Conservation (phyloP, 1,140 invertebrate genomes). For the Drosophila insularis region DNA sequence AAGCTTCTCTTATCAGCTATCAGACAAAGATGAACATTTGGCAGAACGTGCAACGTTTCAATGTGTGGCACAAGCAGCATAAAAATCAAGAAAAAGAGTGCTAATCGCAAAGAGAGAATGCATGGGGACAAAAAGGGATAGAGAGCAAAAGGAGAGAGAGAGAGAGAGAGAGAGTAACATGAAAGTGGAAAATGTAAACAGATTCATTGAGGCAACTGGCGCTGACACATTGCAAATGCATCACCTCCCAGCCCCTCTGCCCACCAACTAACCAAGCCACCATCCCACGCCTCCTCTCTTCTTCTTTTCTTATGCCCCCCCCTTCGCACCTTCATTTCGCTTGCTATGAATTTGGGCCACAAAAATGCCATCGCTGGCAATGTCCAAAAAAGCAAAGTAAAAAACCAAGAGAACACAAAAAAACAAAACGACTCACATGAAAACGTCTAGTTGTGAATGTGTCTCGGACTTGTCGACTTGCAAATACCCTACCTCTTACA, state of each 20-base stretch:
- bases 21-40: conserved; percentile 19
- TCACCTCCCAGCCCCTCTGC: neutral
- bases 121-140: neutral
- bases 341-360: conserved; percentile 71
- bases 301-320: neutral
- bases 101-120: neutral
- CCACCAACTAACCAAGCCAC: neutral
- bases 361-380: conserved; percentile 75
- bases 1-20: conserved; percentile 45
- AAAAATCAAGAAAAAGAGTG: conserved; percentile 22
- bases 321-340: neutral
- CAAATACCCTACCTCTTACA: neutral
- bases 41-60: conserved; percentile 40
- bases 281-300: too few species aligned
- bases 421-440: conserved; percentile 37
- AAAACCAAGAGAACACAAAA: conserved; percentile 31
- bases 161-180: conserved; percentile 30
- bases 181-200: conserved; percentile 73
- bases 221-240: conserved; percentile 66
- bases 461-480: neutral
- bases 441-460: too few species aligned
- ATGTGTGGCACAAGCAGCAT: conserved; percentile 37
- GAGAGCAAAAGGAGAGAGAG: neutral
- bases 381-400: conserved; percentile 55
- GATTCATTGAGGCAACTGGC: conserved; percentile 74